These are phyloP conservation scores for Hyperoplus immaculatus DNA, from an alignment of 2,797 vertebrate genomes.

Conservation along the genomic window DNA sequence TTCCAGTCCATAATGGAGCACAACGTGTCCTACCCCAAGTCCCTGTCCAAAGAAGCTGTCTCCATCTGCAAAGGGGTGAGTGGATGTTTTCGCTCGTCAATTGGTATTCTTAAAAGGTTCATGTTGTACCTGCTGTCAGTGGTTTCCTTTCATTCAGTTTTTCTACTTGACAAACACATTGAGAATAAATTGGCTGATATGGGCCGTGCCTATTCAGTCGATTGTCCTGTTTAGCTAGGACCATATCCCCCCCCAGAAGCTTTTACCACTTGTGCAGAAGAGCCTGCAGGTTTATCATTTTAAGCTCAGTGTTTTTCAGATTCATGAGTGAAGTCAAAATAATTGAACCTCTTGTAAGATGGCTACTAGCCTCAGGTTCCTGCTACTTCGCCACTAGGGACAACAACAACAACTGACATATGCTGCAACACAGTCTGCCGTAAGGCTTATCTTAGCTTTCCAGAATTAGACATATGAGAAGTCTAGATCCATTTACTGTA, in stretches of 20 bases:
- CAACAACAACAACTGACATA: slow-evolving; percentile 5
- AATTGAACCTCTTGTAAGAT: slow-evolving; percentile 16
- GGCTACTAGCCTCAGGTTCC: not conserved
- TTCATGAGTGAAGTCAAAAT: slow-evolving; percentile 26
- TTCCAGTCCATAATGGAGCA: slow-evolving; percentile 99
- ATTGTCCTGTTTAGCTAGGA: slow-evolving; percentile 1
- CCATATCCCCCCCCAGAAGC: not conserved
- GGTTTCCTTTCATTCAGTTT: not conserved
- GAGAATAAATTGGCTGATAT: not conserved
- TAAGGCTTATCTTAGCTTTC: slow-evolving; percentile 34
- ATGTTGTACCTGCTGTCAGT: not conserved
- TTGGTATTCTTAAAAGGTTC: not conserved
- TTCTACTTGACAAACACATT: not conserved
- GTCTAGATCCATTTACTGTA: slow-evolving; percentile 16
- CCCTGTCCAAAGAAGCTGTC: slow-evolving; percentile 95
- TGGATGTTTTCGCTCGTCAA: slow-evolving; percentile 11
- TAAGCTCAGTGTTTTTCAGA: slow-evolving; percentile 11
- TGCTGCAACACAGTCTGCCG: not conserved
- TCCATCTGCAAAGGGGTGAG: slow-evolving; percentile 97
- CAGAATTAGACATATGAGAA: not conserved
- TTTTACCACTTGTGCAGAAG: not conserved
- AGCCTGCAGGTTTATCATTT: slow-evolving; percentile 24
- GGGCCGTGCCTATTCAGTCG: not conserved
- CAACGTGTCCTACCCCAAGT: slow-evolving; percentile 95
- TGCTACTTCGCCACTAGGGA: slow-evolving; percentile 2